Evolutionary conservation across 2,888 invertebrate species (phyloP).

Genomic region (Microctonus hyperodae): DNA sequence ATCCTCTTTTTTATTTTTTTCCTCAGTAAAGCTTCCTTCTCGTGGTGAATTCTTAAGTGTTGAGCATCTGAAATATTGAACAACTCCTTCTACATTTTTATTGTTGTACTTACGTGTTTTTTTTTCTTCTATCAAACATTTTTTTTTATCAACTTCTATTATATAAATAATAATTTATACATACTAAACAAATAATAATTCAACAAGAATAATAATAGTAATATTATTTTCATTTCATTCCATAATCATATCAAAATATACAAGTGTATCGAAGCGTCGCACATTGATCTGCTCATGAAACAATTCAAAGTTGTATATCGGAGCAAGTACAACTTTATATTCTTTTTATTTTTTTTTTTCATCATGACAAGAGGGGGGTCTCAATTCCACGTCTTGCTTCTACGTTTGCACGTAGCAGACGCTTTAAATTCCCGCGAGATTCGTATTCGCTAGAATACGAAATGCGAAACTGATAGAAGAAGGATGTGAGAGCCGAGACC

Average conservation of each 20-base stretch:
- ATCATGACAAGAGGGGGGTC: background rate
- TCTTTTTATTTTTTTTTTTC: background rate
- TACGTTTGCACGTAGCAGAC: conserved; percentile 35
- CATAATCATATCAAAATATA: background rate
- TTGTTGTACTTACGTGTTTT: background rate
- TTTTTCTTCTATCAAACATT: background rate
- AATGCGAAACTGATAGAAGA: conserved; percentile 49
- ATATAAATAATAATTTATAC: background rate
- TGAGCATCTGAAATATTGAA: conserved; percentile 16
- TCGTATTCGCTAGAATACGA: conserved; percentile 49
- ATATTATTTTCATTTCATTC: background rate
- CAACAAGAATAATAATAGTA: no score
- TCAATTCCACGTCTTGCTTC: conserved; percentile 20
- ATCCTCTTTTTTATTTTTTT: background rate
- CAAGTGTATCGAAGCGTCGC: background rate
- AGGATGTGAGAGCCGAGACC: conserved; percentile 37
- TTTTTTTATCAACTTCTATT: background rate
- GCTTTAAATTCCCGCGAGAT: conserved; percentile 47
- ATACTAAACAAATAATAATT: no score
- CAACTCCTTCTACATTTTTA: background rate
- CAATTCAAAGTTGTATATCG: background rate
- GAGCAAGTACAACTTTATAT: background rate
- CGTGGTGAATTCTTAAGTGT: conserved; percentile 5
- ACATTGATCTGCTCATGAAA: background rate
- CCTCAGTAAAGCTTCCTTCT: background rate